Percentiles rank a stretch among this genome's conserved stretches.
Evolutionary conservation across 1,140 invertebrate species (phyloP).

Genomic region (Trichoplusia ni): DNA sequence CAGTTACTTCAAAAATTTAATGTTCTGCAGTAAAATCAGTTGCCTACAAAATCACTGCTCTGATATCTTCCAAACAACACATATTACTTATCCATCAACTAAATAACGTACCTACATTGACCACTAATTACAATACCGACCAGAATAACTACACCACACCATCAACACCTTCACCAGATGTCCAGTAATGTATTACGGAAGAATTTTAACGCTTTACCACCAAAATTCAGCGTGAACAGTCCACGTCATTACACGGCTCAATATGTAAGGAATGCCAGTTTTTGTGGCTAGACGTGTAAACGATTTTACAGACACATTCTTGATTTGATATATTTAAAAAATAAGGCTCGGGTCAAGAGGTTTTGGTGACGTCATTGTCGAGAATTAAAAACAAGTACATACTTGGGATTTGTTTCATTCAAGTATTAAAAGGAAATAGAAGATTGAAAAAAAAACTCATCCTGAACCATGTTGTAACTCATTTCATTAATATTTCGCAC

Average conservation of each 20-base stretch:
- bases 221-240: conserved; percentile 56
- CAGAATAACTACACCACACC: too few relatives aligned
- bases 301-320: conserved; percentile 53
- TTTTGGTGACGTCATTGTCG: conserved; percentile 3
- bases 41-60: too few relatives aligned
- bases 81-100: too few relatives aligned
- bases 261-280: conserved; percentile 63
- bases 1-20: too few relatives aligned
- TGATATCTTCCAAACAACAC: too few relatives aligned
- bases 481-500: too few relatives aligned
- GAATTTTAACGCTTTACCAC: conserved; percentile 58
- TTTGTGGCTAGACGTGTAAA: conserved; percentile 51
- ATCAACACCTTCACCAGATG: conserved; percentile 3
- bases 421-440: too few relatives aligned
- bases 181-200: conserved; percentile 49
- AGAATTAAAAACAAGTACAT: background rate
- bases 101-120: too few relatives aligned
- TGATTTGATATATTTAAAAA: conserved; percentile 44
- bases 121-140: too few relatives aligned
- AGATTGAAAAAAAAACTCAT: too few relatives aligned
- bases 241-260: conserved; percentile 46
- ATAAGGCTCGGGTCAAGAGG: background rate
- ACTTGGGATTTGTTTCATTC: background rate
- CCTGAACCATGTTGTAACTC: background rate
- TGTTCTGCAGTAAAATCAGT: too few relatives aligned